These are phyloP conservation scores for Amblyteles armatorius DNA, from an alignment of 2,888 invertebrate genomes.

Conservation along the genomic window DNA sequence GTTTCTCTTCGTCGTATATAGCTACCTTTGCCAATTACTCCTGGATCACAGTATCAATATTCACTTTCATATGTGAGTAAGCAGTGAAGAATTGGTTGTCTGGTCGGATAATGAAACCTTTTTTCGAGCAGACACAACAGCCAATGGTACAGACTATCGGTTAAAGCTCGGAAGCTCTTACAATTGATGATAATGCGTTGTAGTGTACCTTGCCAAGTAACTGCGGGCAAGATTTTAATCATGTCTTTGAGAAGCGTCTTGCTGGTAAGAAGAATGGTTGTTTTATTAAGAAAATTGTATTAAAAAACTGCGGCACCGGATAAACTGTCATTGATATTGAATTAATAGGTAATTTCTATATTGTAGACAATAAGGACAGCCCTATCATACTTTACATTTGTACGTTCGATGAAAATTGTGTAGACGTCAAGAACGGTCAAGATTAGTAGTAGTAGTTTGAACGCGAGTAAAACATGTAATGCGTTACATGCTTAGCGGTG, in stretches of 20 bases:
- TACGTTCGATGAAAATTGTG: background rate
- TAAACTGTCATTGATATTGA: background rate
- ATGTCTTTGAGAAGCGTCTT: slow-evolving; percentile 35
- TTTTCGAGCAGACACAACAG: background rate
- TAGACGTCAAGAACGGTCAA: too few relatives aligned
- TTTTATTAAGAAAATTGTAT: background rate
- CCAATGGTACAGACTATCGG: slow-evolving; percentile 37
- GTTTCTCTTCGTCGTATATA: background rate
- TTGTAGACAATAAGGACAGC: background rate
- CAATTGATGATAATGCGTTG: slow-evolving; percentile 20
- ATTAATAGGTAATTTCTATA: background rate
- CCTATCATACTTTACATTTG: background rate
- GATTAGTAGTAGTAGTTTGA: too few relatives aligned
- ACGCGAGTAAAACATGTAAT: too few relatives aligned
- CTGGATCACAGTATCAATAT: slow-evolving; percentile 4
- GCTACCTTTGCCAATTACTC: background rate
- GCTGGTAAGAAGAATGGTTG: slow-evolving; percentile 16
- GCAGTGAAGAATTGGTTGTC: background rate
- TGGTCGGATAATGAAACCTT: background rate
- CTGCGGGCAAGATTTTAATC: slow-evolving; percentile 34
- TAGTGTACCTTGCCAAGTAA: slow-evolving; percentile 32
- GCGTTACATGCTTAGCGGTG: too few relatives aligned
- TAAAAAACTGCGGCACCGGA: too few relatives aligned
- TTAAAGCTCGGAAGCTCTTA: slow-evolving; percentile 27
- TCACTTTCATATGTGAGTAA: background rate